Conservation (phyloP, 2,888 invertebrate species). For the Meta bourneti region DNA sequence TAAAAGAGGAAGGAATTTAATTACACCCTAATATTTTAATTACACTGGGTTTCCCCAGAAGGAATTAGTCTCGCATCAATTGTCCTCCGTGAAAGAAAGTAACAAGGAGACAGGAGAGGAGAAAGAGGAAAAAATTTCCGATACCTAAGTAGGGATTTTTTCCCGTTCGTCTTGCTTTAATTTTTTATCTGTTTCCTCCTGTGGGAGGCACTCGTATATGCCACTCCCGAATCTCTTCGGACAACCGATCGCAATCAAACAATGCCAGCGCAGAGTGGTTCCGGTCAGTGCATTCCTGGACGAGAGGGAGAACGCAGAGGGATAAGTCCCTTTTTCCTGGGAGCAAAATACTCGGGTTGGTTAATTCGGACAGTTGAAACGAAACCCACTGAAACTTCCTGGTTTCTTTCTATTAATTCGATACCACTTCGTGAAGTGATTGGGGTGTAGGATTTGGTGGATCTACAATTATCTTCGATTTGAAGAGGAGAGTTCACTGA, state of each 20-base stretch:
- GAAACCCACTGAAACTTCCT: background rate
- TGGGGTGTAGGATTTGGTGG: no score
- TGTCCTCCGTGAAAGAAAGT: background rate
- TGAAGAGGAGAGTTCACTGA: no score
- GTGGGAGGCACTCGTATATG: background rate
- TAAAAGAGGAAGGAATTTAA: slow-evolving; percentile 15
- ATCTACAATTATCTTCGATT: no score
- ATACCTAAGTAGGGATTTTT: background rate
- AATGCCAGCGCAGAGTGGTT: slow-evolving; percentile 7
- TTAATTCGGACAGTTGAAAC: background rate
- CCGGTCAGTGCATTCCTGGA: slow-evolving; percentile 19
- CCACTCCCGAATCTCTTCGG: slow-evolving; percentile 5
- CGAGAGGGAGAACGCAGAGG: background rate
- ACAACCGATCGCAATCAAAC: slow-evolving; percentile 44
- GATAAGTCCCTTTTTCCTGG: background rate
- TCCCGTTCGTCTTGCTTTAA: background rate
- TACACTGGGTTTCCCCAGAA: slow-evolving; percentile 1
- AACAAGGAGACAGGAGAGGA: background rate
- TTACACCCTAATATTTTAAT: slow-evolving; percentile 46
- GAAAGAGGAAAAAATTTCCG: background rate
- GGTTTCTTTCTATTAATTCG: background rate
- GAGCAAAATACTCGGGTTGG: background rate
- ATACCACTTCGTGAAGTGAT: background rate
- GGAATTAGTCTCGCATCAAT: slow-evolving; percentile 50
- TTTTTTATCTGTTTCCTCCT: background rate